phyloP scores from a whole-genome alignment of 2,113 vertebrate species.

The Aphyosemion australe region DNA sequence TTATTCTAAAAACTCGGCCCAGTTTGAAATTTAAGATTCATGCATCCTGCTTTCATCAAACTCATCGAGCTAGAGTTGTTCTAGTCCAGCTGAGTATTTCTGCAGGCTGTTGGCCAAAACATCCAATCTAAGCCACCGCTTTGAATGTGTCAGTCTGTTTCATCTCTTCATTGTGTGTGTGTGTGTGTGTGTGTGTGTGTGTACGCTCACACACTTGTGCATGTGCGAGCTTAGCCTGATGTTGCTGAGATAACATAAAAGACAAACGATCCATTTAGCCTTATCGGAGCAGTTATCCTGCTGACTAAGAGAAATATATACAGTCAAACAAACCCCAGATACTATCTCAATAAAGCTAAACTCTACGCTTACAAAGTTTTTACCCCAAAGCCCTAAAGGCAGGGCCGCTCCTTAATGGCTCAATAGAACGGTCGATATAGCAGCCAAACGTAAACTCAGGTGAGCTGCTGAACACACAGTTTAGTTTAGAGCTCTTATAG shows the following conservation, averaged over 20 bases:
- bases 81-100: slow-evolving; percentile 18
- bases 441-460: slow-evolving; percentile 58
- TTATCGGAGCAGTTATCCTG: slow-evolving; percentile 48
- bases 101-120: slow-evolving; percentile 22
- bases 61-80: neutral
- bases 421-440: slow-evolving; percentile 67
- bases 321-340: slow-evolving; percentile 59
- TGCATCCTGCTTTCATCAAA: slow-evolving; percentile 18
- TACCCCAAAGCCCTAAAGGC: slow-evolving; percentile 35
- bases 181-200: neutral
- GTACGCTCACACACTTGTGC: neutral
- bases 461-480: slow-evolving; percentile 55
- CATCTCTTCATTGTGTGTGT: slow-evolving; percentile 1
- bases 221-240: slow-evolving; percentile 26
- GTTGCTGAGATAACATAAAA: slow-evolving; percentile 35
- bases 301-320: slow-evolving; percentile 59
- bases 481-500: slow-evolving; percentile 47
- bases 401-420: slow-evolving; percentile 56
- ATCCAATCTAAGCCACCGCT: slow-evolving; percentile 14
- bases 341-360: slow-evolving; percentile 43
- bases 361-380: slow-evolving; percentile 47
- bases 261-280: slow-evolving; percentile 61
- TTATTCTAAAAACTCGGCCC: neutral
- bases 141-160: slow-evolving; percentile 17
- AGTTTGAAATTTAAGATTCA: slow-evolving; percentile 1